These are phyloP conservation scores for Nemotelus pantherinus DNA, from an alignment of 2,888 invertebrate species.

Conservation along the genomic window DNA sequence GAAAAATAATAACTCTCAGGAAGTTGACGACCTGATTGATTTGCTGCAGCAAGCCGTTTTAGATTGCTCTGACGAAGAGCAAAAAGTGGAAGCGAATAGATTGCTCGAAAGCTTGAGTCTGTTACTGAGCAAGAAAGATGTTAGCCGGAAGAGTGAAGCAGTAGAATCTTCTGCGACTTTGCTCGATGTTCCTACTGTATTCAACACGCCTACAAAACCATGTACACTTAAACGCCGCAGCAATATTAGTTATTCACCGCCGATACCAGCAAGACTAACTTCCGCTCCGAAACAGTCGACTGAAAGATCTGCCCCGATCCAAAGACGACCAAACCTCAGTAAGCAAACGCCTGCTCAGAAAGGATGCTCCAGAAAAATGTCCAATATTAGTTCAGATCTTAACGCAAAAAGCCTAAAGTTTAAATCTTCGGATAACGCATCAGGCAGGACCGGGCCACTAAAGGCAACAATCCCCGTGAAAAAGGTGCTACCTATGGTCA, in stretches of 20 bases:
- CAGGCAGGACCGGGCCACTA: conserved; percentile 54
- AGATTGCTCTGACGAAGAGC: conserved; percentile 51
- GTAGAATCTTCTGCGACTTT: background rate
- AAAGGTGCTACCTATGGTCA: conserved; percentile 54
- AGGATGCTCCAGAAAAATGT: conserved; percentile 24
- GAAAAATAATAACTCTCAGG: conserved; percentile 49
- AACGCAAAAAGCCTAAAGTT: conserved; percentile 38
- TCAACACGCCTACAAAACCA: conserved; percentile 24
- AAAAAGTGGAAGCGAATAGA: conserved; percentile 53
- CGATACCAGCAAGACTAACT: background rate
- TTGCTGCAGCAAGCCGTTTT: conserved; percentile 54
- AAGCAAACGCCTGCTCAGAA: background rate
- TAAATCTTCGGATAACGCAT: conserved; percentile 52
- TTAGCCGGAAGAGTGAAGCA: background rate
- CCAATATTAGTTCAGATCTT: conserved; percentile 8
- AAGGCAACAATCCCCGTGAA: conserved; percentile 57
- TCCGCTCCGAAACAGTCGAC: background rate
- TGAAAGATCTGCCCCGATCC: conserved; percentile 1
- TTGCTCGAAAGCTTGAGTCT: conserved; percentile 55
- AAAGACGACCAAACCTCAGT: background rate
- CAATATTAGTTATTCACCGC: conserved; percentile 17
- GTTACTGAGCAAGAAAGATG: conserved; percentile 46
- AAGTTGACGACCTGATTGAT: conserved; percentile 53
- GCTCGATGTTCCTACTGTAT: conserved; percentile 23
- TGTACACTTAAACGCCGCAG: conserved; percentile 25